These are phyloP conservation scores for Isurus oxyrinchus DNA, from an alignment of 2,113 vertebrate genomes.

Conservation along the genomic window DNA sequence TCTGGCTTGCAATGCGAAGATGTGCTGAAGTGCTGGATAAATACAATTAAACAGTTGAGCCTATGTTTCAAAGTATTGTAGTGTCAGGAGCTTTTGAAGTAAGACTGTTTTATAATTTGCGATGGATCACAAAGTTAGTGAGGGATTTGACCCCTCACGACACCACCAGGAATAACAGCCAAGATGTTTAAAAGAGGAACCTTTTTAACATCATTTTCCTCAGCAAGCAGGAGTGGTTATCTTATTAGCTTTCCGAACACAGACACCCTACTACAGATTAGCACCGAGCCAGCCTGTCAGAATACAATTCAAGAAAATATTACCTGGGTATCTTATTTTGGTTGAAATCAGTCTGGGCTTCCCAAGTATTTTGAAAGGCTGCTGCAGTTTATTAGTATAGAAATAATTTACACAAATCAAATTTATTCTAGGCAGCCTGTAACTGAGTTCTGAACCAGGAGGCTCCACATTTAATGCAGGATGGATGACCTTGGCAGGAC, in stretches of 20 bases:
- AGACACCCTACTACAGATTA: neutral
- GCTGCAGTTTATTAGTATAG: neutral
- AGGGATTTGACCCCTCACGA: neutral
- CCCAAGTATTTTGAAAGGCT: neutral
- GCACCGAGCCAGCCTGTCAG: neutral
- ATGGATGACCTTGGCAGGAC: neutral
- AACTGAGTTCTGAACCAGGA: neutral
- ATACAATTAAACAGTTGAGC: conserved; percentile 2
- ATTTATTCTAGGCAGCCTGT: neutral
- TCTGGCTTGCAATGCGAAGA: neutral
- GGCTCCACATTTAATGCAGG: neutral
- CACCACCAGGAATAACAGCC: neutral
- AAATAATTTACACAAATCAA: neutral
- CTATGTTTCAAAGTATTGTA: neutral
- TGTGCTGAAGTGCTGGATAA: neutral
- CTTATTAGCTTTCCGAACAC: neutral
- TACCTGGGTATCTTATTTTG: neutral
- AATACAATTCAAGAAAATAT: neutral
- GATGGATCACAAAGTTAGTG: neutral
- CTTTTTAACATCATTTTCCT: neutral
- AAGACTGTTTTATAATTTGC: conserved; percentile 3
- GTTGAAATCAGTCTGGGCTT: neutral
- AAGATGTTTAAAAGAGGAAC: neutral
- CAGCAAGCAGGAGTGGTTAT: neutral
- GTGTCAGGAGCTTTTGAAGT: neutral